Conservation (phyloP, 1,140 invertebrate genomes). For the Trichogramma pretiosum region DNA sequence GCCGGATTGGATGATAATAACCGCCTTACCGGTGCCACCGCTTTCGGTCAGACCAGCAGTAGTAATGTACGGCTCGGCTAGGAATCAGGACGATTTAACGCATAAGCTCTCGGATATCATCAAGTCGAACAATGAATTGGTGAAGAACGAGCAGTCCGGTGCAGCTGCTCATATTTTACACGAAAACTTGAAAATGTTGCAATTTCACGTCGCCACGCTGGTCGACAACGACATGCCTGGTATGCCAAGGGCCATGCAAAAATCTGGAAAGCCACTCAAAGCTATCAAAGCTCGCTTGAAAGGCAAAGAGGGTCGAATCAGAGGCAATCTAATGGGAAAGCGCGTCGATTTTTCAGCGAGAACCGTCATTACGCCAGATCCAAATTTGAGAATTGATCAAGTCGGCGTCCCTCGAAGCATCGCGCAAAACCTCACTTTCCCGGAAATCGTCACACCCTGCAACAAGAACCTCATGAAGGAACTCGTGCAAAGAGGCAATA, state of each 20-base stretch:
- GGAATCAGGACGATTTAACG: conserved; percentile 98
- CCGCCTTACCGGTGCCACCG: conserved; percentile 94
- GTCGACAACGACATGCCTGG: conserved; percentile 99
- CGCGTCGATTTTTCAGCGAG: conserved; percentile 99
- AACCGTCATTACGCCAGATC: conserved; percentile 99
- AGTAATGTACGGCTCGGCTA: conserved; percentile 97
- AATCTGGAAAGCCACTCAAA: conserved; percentile 96
- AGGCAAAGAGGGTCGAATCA: conserved; percentile 94
- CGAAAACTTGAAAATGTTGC: conserved; percentile 96
- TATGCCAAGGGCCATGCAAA: conserved; percentile 94
- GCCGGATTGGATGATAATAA: conserved; percentile 99
- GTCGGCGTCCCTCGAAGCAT: conserved; percentile 97
- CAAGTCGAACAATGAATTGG: conserved; percentile 95
- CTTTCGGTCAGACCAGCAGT: conserved; percentile 89
- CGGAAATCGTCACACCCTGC: conserved; percentile 98
- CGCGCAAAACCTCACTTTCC: conserved; percentile 98
- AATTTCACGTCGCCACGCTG: conserved; percentile 97
- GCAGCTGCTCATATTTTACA: conserved; percentile 93
- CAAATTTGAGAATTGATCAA: conserved; percentile 96
- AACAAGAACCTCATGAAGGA: conserved; percentile 99
- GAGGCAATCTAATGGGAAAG: conserved; percentile 99
- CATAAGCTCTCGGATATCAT: conserved; percentile 99
- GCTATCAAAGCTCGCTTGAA: conserved; percentile 87
- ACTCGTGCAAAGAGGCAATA: conserved; percentile 89
- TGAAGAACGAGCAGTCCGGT: conserved; percentile 90